These are phyloP conservation scores for Lasioglossum vierecki DNA, from an alignment of 2,888 invertebrate species.

Conservation along the genomic window DNA sequence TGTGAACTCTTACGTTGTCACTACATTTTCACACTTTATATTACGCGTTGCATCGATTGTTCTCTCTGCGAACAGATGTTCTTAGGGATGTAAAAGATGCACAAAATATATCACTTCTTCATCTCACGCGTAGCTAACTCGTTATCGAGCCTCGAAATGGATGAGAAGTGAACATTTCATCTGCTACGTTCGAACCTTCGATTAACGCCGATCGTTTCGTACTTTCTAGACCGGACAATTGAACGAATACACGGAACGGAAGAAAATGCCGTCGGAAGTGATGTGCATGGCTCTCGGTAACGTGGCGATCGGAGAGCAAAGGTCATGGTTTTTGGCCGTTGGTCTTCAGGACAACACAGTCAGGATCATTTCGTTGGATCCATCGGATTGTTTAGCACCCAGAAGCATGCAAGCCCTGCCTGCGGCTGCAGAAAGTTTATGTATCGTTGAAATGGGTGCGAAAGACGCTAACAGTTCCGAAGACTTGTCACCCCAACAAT, in stretches of 20 bases:
- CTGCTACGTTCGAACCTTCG: neutral
- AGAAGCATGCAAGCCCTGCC: conserved; percentile 98
- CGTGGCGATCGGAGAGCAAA: conserved; percentile 97
- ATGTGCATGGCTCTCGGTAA: conserved; percentile 99
- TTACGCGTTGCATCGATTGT: conserved; percentile 76
- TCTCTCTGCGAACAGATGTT: conserved; percentile 74
- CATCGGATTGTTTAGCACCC: conserved; percentile 96
- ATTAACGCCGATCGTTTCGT: neutral
- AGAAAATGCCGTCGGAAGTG: conserved; percentile 98
- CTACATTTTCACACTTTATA: neutral
- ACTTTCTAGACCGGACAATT: conserved; percentile 95
- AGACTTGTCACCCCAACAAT: conserved; percentile 87
- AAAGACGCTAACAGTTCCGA: conserved; percentile 86
- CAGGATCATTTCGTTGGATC: conserved; percentile 98
- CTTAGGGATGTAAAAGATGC: conserved; percentile 80
- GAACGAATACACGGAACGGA: conserved; percentile 98
- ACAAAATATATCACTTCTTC: conserved; percentile 80
- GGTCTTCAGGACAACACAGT: conserved; percentile 98
- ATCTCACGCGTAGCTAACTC: conserved; percentile 77
- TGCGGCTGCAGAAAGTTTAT: conserved; percentile 97
- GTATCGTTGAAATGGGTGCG: conserved; percentile 96
- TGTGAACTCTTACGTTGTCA: conserved; percentile 83
- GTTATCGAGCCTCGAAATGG: conserved; percentile 27
- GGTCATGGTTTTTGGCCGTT: conserved; percentile 97
- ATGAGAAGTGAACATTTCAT: conserved; percentile 61